Conservation (phyloP, 1,140 invertebrate species). For the Ceratitis capitata region DNA sequence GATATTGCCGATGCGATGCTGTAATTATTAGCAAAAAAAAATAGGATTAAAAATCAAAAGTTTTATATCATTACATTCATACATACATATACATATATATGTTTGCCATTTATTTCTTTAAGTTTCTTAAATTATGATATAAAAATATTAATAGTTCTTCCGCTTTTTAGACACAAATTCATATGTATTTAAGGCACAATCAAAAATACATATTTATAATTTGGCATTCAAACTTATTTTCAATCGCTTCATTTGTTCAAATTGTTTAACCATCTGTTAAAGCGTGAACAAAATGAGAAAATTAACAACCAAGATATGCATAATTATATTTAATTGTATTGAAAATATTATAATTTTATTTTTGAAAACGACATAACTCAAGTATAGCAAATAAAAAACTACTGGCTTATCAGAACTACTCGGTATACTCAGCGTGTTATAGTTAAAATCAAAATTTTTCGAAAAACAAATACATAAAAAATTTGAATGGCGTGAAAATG, state of each 20-base stretch:
- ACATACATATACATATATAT: not conserved
- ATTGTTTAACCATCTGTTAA: not conserved
- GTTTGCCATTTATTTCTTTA: not conserved
- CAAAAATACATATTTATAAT: not conserved
- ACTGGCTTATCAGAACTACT: no score
- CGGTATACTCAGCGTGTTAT: no score
- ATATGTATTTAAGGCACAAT: not conserved
- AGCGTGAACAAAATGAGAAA: not conserved
- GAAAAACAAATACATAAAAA: no score
- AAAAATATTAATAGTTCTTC: not conserved
- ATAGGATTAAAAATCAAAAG: not conserved
- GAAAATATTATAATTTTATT: not conserved
- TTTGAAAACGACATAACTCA: not conserved
- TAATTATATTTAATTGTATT: not conserved
- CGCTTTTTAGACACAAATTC: not conserved
- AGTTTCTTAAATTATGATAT: no score
- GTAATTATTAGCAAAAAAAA: not conserved
- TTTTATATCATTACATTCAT: not conserved
- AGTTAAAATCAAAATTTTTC: no score
- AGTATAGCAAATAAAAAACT: not conserved
- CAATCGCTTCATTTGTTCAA: not conserved
- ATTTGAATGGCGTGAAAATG: no score
- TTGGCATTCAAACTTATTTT: not conserved
- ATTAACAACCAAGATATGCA: not conserved
- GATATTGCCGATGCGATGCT: not conserved